These are phyloP conservation scores for Ctenochaetus hawaiiensis DNA, from an alignment of 2,797 vertebrate species.

Conservation along the genomic window DNA sequence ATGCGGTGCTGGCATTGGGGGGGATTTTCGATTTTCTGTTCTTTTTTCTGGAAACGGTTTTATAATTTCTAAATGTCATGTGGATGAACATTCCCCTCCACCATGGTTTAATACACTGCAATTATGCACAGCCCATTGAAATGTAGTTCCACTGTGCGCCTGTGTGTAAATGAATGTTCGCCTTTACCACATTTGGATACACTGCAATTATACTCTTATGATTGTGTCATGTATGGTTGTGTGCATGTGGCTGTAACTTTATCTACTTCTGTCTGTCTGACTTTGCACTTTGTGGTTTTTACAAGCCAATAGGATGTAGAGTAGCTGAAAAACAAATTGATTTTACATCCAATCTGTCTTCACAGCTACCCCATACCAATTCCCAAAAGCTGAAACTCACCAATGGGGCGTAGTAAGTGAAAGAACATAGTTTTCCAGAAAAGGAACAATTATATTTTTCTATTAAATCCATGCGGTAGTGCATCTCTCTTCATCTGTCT, in stretches of 20 bases:
- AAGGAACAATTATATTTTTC: conserved; percentile 22
- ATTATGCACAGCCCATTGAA: conserved; percentile 73
- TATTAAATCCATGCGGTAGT: conserved; percentile 12
- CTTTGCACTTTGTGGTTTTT: conserved; percentile 70
- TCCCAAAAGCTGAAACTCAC: conserved; percentile 36
- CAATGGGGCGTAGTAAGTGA: conserved; percentile 29
- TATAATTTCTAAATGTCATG: conserved; percentile 72
- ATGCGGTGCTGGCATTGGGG: conserved; percentile 33
- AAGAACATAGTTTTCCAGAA: conserved; percentile 54
- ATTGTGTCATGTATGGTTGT: conserved; percentile 66
- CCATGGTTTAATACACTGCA: conserved; percentile 67
- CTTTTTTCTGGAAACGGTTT: conserved; percentile 45
- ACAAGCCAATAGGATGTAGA: conserved; percentile 63
- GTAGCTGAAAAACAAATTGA: conserved; percentile 74
- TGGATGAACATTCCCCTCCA: conserved; percentile 59
- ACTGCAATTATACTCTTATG: conserved; percentile 65
- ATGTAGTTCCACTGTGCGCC: conserved; percentile 51
- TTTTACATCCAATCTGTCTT: conserved; percentile 77
- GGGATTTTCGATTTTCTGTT: conserved; percentile 37
- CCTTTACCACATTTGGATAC: conserved; percentile 65
- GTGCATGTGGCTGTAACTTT: conserved; percentile 73
- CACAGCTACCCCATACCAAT: conserved; percentile 46
- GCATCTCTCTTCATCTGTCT: background rate
- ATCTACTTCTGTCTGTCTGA: conserved; percentile 70
- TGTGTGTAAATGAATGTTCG: conserved; percentile 68